Evolutionary conservation across 2,888 invertebrate genomes (phyloP).

Genomic region (Drosophila dives): DNA sequence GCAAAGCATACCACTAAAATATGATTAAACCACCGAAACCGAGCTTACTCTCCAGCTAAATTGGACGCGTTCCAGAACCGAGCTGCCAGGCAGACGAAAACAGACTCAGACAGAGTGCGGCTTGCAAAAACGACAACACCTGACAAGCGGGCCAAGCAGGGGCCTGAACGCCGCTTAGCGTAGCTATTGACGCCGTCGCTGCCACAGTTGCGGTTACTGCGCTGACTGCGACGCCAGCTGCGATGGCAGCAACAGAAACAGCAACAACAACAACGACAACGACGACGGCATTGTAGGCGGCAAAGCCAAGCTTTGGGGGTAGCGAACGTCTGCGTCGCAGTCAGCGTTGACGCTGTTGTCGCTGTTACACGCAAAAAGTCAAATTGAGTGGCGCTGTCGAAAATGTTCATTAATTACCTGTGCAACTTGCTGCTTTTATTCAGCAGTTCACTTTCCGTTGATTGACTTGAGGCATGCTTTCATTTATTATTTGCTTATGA

Average conservation of each 20-base stretch:
- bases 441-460: slow-evolving; percentile 7
- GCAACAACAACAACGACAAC: not conserved
- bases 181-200: slow-evolving; percentile 13
- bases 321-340: slow-evolving; percentile 13
- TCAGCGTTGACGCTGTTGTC: not conserved
- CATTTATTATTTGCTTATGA: not conserved
- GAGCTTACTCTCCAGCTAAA: slow-evolving; percentile 26
- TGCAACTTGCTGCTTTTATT: slow-evolving; percentile 22
- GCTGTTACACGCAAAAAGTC: slow-evolving; percentile 27
- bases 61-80: slow-evolving; percentile 81
- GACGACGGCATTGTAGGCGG: slow-evolving; percentile 29
- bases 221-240: slow-evolving; percentile 31
- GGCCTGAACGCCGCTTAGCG: slow-evolving; percentile 35
- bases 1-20: slow-evolving; percentile 13
- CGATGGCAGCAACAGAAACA: slow-evolving; percentile 20
- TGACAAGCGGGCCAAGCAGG: slow-evolving; percentile 56
- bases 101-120: slow-evolving; percentile 77
- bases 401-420: slow-evolving; percentile 59
- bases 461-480: slow-evolving; percentile 7
- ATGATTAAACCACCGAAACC: slow-evolving; percentile 17
- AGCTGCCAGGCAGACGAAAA: slow-evolving; percentile 82
- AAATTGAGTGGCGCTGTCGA: slow-evolving; percentile 52
- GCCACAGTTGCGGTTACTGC: slow-evolving; percentile 15
- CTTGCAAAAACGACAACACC: slow-evolving; percentile 82
- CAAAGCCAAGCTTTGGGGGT: slow-evolving; percentile 40